Conservation (phyloP, 1,140 invertebrate species). For the Drosophila oshimai region DNA sequence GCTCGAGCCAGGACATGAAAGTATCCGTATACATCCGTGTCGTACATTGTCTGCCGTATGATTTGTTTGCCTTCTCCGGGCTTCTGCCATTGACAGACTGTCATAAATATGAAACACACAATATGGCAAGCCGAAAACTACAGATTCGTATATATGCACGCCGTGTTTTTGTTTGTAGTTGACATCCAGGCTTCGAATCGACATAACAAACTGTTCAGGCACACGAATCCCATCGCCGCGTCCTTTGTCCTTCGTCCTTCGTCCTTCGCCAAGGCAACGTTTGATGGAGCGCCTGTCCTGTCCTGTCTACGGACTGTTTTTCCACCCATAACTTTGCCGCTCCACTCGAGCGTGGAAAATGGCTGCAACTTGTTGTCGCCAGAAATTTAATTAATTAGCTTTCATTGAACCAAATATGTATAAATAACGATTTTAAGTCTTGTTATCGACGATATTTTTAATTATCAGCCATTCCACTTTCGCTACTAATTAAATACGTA, state of each 20-base stretch:
- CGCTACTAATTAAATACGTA: neutral
- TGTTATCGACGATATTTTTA: slow-evolving; percentile 7
- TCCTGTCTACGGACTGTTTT: slow-evolving; percentile 30
- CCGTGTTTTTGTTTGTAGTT: slow-evolving; percentile 2
- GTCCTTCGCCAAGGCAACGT: slow-evolving; percentile 62
- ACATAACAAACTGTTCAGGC: slow-evolving; percentile 66
- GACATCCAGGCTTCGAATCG: slow-evolving; percentile 42
- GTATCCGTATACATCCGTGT: slow-evolving; percentile 25
- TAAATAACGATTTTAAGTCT: slow-evolving; percentile 1
- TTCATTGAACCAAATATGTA: neutral
- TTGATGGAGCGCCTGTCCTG: slow-evolving; percentile 63
- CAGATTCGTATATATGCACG: slow-evolving; percentile 23
- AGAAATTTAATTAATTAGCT: slow-evolving; percentile 51
- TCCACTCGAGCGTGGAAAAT: slow-evolving; percentile 33
- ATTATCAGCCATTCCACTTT: slow-evolving; percentile 11
- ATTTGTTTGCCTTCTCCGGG: slow-evolving; percentile 39
- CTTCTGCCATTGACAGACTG: slow-evolving; percentile 71
- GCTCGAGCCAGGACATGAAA: slow-evolving; percentile 46
- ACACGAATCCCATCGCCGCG: slow-evolving; percentile 15
- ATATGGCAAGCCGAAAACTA: slow-evolving; percentile 54
- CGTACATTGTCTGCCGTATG: slow-evolving; percentile 29
- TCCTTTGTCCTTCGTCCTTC: too few relatives aligned
- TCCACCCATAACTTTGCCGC: slow-evolving; percentile 26
- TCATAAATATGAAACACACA: slow-evolving; percentile 71
- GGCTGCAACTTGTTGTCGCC: slow-evolving; percentile 26